Conservation (phyloP, 2,888 invertebrate species). For the Scaptomyza tumidula region DNA sequence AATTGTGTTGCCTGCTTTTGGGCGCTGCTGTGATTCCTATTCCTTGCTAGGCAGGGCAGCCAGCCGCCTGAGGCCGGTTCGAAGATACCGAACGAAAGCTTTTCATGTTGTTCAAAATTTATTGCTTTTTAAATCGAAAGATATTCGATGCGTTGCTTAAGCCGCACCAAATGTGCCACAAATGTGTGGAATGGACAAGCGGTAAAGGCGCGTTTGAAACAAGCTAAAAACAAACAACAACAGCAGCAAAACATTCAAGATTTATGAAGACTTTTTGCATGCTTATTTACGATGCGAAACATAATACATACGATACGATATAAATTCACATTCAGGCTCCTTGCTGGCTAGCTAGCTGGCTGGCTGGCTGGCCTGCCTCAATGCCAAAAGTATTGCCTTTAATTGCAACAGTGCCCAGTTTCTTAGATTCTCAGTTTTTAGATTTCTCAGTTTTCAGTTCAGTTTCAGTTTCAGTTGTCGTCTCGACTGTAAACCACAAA, state of each 20-base stretch:
- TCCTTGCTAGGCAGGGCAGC: constrained; percentile 18
- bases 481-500: constrained; percentile 36
- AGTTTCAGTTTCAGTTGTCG: constrained; percentile 10
- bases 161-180: constrained; percentile 41
- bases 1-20: constrained; percentile 66
- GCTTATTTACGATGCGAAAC: constrained; percentile 43
- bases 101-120: constrained; percentile 52
- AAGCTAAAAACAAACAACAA: constrained; percentile 17
- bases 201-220: constrained; percentile 15
- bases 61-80: constrained; percentile 23
- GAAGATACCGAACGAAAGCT: constrained; percentile 22
- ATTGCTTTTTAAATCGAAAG: constrained; percentile 74
- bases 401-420: constrained; percentile 40
- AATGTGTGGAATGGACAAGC: background rate
- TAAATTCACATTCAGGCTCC: constrained; percentile 14
- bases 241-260: constrained; percentile 41
- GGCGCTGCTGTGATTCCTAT: constrained; percentile 57
- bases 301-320: constrained; percentile 8
- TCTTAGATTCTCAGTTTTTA: background rate
- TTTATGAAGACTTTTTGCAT: constrained; percentile 60
- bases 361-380: constrained; percentile 16
- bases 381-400: constrained; percentile 30
- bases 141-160: constrained; percentile 70
- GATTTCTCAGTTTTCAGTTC: too few relatives aligned
- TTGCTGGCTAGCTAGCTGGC: constrained; percentile 17